Evolutionary conservation across 2,888 invertebrate genomes (phyloP).

Genomic region (Dorcus hopei): DNA sequence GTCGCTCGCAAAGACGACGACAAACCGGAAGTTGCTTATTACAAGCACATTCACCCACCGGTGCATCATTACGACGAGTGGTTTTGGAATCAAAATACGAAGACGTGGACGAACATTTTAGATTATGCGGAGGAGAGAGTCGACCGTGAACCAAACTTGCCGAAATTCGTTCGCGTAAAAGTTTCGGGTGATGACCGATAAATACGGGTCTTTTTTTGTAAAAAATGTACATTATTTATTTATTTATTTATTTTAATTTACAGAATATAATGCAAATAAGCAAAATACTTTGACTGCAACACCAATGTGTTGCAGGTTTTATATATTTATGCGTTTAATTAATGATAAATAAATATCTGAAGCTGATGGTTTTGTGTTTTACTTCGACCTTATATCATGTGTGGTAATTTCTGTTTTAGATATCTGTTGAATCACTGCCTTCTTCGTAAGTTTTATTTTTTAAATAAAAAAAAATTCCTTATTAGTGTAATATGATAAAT

Average conservation of each 20-base stretch:
- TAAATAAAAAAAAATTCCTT: too few species aligned
- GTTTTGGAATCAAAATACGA: conserved; percentile 58
- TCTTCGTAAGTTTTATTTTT: too few species aligned
- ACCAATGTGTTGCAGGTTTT: background rate
- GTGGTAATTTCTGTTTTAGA: background rate
- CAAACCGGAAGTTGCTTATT: conserved; percentile 31
- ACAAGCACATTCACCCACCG: conserved; percentile 44
- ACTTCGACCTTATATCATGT: background rate
- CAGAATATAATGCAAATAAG: background rate
- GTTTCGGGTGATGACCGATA: background rate
- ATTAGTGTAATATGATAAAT: too few species aligned
- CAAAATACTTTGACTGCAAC: background rate
- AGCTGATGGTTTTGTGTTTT: background rate
- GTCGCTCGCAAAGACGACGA: conserved; percentile 24
- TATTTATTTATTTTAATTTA: conserved; percentile 8
- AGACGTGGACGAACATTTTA: conserved; percentile 53
- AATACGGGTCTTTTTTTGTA: background rate
- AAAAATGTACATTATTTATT: conserved; percentile 3
- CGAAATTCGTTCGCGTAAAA: conserved; percentile 5
- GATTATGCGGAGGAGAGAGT: conserved; percentile 26
- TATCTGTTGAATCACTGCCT: background rate
- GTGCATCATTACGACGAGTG: conserved; percentile 53
- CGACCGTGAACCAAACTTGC: background rate
- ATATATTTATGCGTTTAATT: background rate
- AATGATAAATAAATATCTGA: background rate